Evolutionary conservation across 2,113 vertebrate species (phyloP).

Genomic region (Ceyx margarethae): DNA sequence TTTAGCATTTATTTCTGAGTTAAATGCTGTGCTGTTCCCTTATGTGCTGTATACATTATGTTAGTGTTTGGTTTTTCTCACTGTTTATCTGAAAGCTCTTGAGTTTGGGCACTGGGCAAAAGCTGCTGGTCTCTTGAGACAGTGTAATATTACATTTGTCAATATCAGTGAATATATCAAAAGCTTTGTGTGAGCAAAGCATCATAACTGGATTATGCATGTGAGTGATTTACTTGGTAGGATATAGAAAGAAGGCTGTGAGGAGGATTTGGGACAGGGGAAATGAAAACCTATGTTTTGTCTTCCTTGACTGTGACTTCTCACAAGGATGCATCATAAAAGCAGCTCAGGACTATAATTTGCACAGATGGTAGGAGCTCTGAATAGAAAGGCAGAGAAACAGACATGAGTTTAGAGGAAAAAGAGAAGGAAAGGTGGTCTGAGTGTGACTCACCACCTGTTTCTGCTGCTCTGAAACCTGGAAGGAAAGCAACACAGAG

Average conservation of each 20-base stretch:
- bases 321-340: not conserved
- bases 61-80: no score
- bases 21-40: no score
- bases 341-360: not conserved
- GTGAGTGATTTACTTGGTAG: not conserved
- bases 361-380: not conserved
- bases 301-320: not conserved
- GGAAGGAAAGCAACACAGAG: not conserved
- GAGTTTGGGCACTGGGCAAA: no score
- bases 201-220: not conserved
- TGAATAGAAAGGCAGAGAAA: not conserved
- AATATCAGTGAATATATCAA: not conserved
- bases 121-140: not conserved
- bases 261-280: not conserved
- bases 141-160: not conserved
- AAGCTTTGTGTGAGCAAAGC: not conserved
- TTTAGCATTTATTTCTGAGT: no score
- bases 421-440: not conserved
- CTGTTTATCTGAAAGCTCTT: no score
- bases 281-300: not conserved
- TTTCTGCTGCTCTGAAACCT: not conserved
- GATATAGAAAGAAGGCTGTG: not conserved
- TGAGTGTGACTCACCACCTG: not conserved
- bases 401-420: not conserved
- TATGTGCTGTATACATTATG: no score